A percentile compares a stretch with the other conserved stretches of the same genome.
Evolutionary conservation across 2,797 vertebrate species (phyloP).

Genomic region (Lagocephalus sceleratus): DNA sequence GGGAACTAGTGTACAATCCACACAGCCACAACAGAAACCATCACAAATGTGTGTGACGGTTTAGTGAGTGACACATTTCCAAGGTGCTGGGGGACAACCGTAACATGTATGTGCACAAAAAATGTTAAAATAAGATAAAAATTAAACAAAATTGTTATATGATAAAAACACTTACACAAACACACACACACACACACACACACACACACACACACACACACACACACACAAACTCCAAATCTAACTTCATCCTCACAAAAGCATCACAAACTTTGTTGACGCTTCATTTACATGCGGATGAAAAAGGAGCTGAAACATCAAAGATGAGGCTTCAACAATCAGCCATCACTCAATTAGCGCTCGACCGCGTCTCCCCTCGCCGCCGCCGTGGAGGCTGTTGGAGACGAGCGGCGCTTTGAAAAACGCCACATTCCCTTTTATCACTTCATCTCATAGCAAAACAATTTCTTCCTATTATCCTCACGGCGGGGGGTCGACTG

Average conservation of each 20-base stretch:
- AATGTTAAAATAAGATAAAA: no score
- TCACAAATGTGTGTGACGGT: no score
- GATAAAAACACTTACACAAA: no score
- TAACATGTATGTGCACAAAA: no score
- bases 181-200: slow-evolving; percentile 10
- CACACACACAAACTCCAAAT: slow-evolving; percentile 27
- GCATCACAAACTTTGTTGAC: slow-evolving; percentile 47
- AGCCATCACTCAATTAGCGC: slow-evolving; percentile 72
- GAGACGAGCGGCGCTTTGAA: slow-evolving; percentile 63
- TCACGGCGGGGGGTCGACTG: slow-evolving; percentile 67
- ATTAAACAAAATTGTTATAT: no score
- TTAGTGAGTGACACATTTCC: no score
- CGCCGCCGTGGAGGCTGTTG: slow-evolving; percentile 47
- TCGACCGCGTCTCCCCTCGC: slow-evolving; percentile 54
- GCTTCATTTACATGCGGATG: slow-evolving; percentile 63
- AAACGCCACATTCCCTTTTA: slow-evolving; percentile 65
- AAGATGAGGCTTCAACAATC: slow-evolving; percentile 71
- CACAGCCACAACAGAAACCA: no score
- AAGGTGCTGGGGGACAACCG: no score
- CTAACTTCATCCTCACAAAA: slow-evolving; percentile 46
- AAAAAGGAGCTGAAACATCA: slow-evolving; percentile 49
- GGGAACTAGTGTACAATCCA: no score
- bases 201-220: slow-evolving; percentile 12
- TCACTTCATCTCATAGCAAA: slow-evolving; percentile 74
- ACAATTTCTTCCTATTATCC: slow-evolving; percentile 78